These are phyloP conservation scores for Galaxea fascicularis DNA, from an alignment of 92 coral and sea anemone genomes.

Conservation along the genomic window DNA sequence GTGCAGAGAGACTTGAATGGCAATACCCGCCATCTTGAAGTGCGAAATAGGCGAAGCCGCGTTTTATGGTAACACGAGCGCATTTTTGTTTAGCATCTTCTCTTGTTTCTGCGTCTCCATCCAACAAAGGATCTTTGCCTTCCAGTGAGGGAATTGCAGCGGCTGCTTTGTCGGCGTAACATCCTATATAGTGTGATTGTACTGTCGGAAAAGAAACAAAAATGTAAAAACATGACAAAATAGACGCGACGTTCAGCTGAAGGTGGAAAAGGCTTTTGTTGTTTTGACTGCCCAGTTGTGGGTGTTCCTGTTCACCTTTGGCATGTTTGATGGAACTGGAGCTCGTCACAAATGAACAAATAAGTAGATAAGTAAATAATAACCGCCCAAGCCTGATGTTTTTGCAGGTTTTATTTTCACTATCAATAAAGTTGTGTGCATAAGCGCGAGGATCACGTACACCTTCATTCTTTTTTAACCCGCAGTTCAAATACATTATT, in stretches of 20 bases:
- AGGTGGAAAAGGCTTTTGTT: not conserved
- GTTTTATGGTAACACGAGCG: constrained; percentile 53
- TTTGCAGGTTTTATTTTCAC: too few species aligned
- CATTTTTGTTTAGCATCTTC: constrained; percentile 45
- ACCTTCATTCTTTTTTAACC: too few species aligned
- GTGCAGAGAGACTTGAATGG: constrained; percentile 53
- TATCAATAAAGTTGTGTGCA: too few species aligned
- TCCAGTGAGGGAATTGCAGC: constrained; percentile 45
- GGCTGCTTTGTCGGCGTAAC: constrained; percentile 44
- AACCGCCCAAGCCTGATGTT: too few species aligned
- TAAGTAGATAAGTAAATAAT: too few species aligned
- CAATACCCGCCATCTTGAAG: constrained; percentile 64
- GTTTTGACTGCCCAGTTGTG: too few species aligned
- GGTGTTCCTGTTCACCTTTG: too few species aligned
- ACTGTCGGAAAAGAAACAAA: not conserved
- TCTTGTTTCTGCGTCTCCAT: constrained; percentile 43
- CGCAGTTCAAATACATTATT: too few species aligned
- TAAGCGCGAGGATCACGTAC: too few species aligned
- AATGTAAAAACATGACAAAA: not conserved
- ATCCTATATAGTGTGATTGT: constrained; percentile 33
- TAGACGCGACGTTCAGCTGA: too few species aligned
- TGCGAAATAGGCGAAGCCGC: constrained; percentile 48
- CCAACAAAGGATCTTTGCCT: constrained; percentile 43
- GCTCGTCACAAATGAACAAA: too few species aligned
- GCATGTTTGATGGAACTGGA: too few species aligned